Evolutionary conservation across 2,113 vertebrate genomes (phyloP), one percentile per base, ranked within the genome.

Genomic region (Charadrius vociferus): DNA sequence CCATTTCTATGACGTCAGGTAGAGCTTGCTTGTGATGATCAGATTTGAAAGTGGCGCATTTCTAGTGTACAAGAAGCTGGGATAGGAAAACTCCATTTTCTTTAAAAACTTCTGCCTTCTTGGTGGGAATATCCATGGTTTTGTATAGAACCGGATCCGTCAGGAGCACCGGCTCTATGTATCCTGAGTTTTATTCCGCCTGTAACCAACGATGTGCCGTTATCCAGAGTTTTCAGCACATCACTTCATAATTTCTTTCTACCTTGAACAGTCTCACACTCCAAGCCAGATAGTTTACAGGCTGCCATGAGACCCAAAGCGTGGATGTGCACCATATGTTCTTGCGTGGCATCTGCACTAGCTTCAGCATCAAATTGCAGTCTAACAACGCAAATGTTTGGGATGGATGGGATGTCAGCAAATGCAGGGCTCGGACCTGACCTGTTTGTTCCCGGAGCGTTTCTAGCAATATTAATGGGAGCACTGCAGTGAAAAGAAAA

Each of bases 1-100:
- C 49, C 1, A 0, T 26, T 12, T 20, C 49, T 68, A 7, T 21
- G 49, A 43, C 0, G 0, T 24, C 37, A 80, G 39, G 43, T 5
- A 75, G 52, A 85, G 15, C 50, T 90, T 75, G 10, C 13, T 62
- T 52, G 22, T 1, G 3, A 36, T 17, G 27, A 43, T 47, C 52
- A 61, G 30, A 30, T 58, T 32, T 47, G 43, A n/a, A 93, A 92
- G 59, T 8, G 32, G 5, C 9, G 9, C 37, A 19, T 37, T 66
- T 89, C 36, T 74, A 36, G 13, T 47, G 7, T 4, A 14, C n/a
- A 50, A 78, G 37, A 73, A 91, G 22, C 26, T 45, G 34, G 55
- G 36, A 22, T 7, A 32, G 16, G 66, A 53, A 70, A 37, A 49
- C 13, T 71, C 13, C 3, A 7, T 75, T 68, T 88, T 24, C 50